phyloP scores from a whole-genome alignment of 2,797 vertebrate species.

The Hyperoplus lanceolatus region DNA sequence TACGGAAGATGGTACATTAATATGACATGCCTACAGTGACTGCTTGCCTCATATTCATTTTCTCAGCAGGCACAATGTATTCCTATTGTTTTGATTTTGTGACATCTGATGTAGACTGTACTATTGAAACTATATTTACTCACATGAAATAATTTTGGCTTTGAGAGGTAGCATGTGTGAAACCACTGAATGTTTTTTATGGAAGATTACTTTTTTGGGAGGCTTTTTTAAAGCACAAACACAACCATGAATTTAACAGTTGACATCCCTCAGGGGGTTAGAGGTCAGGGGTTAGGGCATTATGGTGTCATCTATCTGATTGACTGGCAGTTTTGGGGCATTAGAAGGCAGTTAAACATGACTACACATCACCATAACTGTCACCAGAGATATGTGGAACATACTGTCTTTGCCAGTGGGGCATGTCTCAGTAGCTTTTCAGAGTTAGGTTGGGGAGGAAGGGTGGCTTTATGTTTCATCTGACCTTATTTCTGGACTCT shows the following conservation, averaged over 20 bases:
- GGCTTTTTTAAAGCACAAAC: neutral
- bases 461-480: constrained; percentile 57
- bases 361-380: neutral
- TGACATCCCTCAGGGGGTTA: neutral
- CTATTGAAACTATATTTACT: neutral
- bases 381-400: constrained; percentile 35
- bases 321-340: constrained; percentile 42
- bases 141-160: neutral
- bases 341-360: constrained; percentile 19
- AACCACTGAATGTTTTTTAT: neutral
- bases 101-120: neutral
- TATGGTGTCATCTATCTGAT: constrained; percentile 15
- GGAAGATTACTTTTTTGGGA: neutral
- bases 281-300: neutral
- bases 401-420: constrained; percentile 35
- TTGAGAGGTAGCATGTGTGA: neutral
- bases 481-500: constrained; percentile 62
- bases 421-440: constrained; percentile 33
- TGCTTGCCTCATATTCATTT: constrained; percentile 1
- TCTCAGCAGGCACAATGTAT: neutral
- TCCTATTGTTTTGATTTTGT: neutral
- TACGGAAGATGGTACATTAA: constrained; percentile 27
- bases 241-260: neutral
- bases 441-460: constrained; percentile 25
- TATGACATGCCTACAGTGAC: constrained; percentile 14